A percentile compares a stretch with the other conserved stretches of the same genome.
These are phyloP conservation scores for Octomys mimax DNA, from an alignment of 2,797 vertebrate genomes.

Conservation along the genomic window DNA sequence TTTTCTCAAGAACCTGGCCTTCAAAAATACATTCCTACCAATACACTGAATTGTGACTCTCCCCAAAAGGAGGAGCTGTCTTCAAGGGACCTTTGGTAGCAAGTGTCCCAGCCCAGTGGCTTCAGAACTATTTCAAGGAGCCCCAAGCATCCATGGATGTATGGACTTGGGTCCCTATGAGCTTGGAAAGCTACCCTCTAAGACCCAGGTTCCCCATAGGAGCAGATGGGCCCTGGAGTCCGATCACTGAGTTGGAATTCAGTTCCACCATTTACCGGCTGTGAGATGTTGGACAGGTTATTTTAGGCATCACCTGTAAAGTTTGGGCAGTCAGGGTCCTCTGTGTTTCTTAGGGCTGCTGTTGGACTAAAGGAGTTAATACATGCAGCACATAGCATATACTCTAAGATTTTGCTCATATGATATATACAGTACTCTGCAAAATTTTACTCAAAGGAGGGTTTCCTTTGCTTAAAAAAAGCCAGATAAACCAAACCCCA, in stretches of 20 bases:
- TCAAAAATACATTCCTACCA: not conserved
- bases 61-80: not conserved
- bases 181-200: not conserved
- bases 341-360: not conserved
- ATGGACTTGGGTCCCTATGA: not conserved
- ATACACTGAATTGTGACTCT: not conserved
- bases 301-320: not conserved
- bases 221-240: not conserved
- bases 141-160: not conserved
- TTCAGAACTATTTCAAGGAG: not conserved
- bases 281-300: not conserved
- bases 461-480: conserved; percentile 18
- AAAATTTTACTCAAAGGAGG: not conserved
- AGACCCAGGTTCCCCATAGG: not conserved
- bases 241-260: not conserved
- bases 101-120: not conserved
- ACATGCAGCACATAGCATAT: not conserved
- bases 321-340: not conserved
- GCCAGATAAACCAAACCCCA: conserved; percentile 49
- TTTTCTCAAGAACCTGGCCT: not conserved
- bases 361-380: not conserved
- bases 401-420: not conserved
- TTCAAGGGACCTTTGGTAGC: not conserved
- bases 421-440: not conserved
- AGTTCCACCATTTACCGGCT: not conserved